Percentiles rank a stretch among this genome's conserved stretches.
Evolutionary conservation across 2,113 vertebrate genomes (phyloP).

Genomic region (Hippocampus mohnikei): DNA sequence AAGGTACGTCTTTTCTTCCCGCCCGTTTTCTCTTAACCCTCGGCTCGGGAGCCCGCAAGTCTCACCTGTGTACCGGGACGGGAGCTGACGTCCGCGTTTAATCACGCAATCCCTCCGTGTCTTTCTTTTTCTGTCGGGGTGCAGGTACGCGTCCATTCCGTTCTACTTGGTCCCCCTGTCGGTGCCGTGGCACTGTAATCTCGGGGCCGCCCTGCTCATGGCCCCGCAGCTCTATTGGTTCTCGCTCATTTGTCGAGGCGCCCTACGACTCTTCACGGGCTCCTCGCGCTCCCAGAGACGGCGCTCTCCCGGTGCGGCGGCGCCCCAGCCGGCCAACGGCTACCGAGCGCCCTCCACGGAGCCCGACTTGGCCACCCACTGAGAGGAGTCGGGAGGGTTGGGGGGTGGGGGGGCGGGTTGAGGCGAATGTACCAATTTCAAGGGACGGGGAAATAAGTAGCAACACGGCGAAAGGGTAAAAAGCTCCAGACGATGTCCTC

Average conservation of each 20-base stretch:
- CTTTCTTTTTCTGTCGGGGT: slow-evolving; percentile 10
- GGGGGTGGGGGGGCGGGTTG: neutral
- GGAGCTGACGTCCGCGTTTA: neutral
- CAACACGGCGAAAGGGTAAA: slow-evolving; percentile 26
- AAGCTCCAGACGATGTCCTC: slow-evolving; percentile 43
- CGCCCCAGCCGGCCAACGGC: slow-evolving; percentile 68
- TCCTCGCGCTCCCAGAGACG: slow-evolving; percentile 59
- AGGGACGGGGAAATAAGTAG: slow-evolving; percentile 43
- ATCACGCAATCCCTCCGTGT: neutral
- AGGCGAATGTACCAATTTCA: slow-evolving; percentile 59
- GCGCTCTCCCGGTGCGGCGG: slow-evolving; percentile 25
- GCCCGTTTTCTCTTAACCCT: slow-evolving; percentile 33
- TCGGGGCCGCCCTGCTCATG: slow-evolving; percentile 82
- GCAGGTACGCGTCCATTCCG: slow-evolving; percentile 79
- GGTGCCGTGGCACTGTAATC: slow-evolving; percentile 80
- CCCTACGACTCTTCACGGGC: slow-evolving; percentile 71
- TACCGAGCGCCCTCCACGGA: slow-evolving; percentile 62
- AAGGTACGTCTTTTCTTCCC: slow-evolving; percentile 73
- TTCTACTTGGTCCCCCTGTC: slow-evolving; percentile 78
- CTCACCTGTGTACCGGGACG: slow-evolving; percentile 7
- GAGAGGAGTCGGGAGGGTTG: slow-evolving; percentile 33
- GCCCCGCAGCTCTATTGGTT: slow-evolving; percentile 92
- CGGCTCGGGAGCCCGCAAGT: slow-evolving; percentile 13
- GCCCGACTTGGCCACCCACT: slow-evolving; percentile 61
- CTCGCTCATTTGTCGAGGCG: slow-evolving; percentile 85